Percentiles rank a stretch among this genome's conserved stretches.
phyloP scores from a whole-genome alignment of 2,797 vertebrate genomes.

The Gambusia yucatana region DNA sequence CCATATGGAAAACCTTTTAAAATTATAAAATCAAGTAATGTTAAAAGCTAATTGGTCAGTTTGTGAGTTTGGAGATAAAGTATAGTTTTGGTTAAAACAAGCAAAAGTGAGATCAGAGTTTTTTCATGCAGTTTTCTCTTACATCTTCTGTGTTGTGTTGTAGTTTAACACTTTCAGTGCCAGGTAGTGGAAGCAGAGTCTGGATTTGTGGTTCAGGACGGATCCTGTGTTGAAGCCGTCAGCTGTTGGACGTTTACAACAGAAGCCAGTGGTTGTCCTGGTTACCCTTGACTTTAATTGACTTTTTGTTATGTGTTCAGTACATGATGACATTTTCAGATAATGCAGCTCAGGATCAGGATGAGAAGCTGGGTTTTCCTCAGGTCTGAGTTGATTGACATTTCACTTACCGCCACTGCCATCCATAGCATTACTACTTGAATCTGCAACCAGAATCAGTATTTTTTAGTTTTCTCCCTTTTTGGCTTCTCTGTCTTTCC shows the following conservation, averaged over 20 bases:
- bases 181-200: neutral
- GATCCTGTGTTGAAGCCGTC: neutral
- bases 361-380: constrained; percentile 35
- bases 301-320: neutral
- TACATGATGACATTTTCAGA: constrained; percentile 6
- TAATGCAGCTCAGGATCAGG: constrained; percentile 40
- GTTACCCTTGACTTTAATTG: neutral
- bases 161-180: neutral
- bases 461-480: constrained; percentile 76
- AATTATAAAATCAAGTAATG: neutral
- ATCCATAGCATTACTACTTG: constrained; percentile 50
- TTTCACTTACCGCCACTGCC: constrained; percentile 13
- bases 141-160: neutral
- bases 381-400: constrained; percentile 41
- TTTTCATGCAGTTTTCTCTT: neutral
- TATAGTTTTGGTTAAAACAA: neutral
- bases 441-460: constrained; percentile 72
- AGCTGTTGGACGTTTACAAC: neutral
- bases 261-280: neutral
- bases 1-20: neutral
- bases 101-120: neutral
- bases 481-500: constrained; percentile 78
- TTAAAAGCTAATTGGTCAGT: neutral
- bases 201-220: neutral
- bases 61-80: neutral